Evolutionary conservation across 2,113 vertebrate genomes (phyloP).

Genomic region (Sebastes fasciatus): DNA sequence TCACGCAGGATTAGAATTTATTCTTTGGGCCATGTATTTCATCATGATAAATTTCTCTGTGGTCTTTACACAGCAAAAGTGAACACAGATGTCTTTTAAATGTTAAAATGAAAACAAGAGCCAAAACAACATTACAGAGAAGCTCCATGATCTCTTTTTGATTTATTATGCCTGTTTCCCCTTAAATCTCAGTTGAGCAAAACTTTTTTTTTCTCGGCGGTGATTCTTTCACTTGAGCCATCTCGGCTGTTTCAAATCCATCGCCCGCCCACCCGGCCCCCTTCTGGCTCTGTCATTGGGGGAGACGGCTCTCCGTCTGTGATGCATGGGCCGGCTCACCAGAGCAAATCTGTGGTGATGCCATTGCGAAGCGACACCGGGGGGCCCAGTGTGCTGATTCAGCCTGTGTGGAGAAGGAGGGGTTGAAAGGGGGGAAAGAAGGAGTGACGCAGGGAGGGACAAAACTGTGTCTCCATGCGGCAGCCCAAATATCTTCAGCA

Average conservation of each 20-base stretch:
- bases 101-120: constrained; percentile 45
- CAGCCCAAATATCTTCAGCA: constrained; percentile 31
- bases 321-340: constrained; percentile 50
- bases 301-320: constrained; percentile 42
- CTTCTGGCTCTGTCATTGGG: constrained; percentile 48
- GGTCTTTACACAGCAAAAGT: constrained; percentile 47
- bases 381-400: constrained; percentile 68
- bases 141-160: constrained; percentile 48
- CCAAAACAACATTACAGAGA: constrained; percentile 52
- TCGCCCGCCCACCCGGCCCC: constrained; percentile 40
- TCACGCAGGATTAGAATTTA: constrained; percentile 34
- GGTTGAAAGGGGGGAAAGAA: constrained; percentile 21
- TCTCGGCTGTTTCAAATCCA: constrained; percentile 53
- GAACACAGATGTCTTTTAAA: constrained; percentile 64
- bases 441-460: constrained; percentile 40
- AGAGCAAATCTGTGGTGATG: constrained; percentile 55
- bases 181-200: constrained; percentile 58
- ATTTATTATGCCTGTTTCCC: constrained; percentile 66
- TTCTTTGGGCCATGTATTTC: constrained; percentile 29
- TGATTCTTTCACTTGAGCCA: constrained; percentile 50
- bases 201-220: constrained; percentile 20
- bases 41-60: constrained; percentile 46
- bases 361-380: constrained; percentile 62
- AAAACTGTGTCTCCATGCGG: constrained; percentile 43
- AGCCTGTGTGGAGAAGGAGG: constrained; percentile 47